Conservation (phyloP, 1,140 invertebrate genomes). For the Eriosoma lanigerum region DNA sequence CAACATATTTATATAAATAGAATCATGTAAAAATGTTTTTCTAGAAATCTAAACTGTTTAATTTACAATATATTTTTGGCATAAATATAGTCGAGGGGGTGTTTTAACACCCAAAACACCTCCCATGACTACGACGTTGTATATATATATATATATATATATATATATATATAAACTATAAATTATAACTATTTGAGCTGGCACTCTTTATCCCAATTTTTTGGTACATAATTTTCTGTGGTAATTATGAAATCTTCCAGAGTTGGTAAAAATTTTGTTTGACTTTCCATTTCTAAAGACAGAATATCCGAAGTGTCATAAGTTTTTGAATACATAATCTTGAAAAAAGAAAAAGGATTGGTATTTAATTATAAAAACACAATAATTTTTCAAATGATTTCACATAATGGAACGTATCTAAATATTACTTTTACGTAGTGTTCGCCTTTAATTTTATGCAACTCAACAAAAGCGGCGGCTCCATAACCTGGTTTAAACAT, state of each 20-base stretch:
- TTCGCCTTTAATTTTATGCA: conserved; percentile 42
- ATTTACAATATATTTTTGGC: no score
- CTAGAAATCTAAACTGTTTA: no score
- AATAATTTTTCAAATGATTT: no score
- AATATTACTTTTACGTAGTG: conserved; percentile 33
- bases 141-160: no score
- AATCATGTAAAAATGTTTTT: no score
- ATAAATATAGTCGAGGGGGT: no score
- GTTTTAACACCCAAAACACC: no score
- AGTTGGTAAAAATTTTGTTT: conserved; percentile 43
- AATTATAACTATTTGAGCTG: conserved; percentile 2
- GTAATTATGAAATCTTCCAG: conserved; percentile 39
- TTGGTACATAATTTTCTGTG: conserved; percentile 45
- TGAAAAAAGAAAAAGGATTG: conserved; percentile 4
- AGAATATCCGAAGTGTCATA: conserved; percentile 41
- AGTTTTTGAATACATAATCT: conserved; percentile 37
- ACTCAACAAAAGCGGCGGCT: conserved; percentile 26
- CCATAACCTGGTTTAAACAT: conserved; percentile 38
- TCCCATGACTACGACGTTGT: no score
- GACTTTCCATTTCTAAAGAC: conserved; percentile 23
- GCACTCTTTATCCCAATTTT: conserved; percentile 47
- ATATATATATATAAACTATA: no score
- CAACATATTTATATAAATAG: no score
- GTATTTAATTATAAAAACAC: not conserved
- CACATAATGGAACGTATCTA: no score